Evolutionary conservation across 2,113 vertebrate species (phyloP).

Genomic region (Cebus imitator): DNA sequence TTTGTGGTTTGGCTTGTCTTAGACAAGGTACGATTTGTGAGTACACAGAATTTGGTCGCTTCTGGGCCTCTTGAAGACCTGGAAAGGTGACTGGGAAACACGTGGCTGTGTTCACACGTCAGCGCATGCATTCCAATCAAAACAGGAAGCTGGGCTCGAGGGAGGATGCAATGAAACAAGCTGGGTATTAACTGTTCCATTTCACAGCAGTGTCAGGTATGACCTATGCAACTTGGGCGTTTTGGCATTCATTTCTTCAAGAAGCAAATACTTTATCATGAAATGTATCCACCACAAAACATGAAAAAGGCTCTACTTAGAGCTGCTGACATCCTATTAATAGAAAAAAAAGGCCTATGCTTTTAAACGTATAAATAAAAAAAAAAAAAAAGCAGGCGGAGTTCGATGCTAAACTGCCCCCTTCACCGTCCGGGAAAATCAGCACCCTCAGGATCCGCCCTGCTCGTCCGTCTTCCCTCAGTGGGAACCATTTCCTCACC

Average conservation of each 20-base stretch:
- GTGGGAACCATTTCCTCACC: too few species aligned
- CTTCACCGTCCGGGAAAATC: accelerated
- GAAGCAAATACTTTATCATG: neutral
- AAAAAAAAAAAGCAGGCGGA: accelerated
- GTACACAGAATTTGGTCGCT: neutral
- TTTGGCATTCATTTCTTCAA: neutral
- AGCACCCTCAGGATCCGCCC: accelerated
- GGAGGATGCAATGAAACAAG: accelerated
- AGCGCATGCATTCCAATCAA: accelerated
- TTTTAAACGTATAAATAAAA: too few species aligned
- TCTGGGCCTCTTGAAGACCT: neutral
- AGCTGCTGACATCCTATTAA: neutral
- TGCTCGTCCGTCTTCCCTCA: accelerated
- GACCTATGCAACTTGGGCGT: accelerated
- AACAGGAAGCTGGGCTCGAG: accelerated
- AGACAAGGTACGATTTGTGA: neutral
- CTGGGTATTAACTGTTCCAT: accelerated
- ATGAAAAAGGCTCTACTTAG: neutral
- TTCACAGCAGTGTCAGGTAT: accelerated
- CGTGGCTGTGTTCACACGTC: accelerated
- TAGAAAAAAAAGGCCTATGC: accelerated
- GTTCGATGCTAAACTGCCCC: accelerated
- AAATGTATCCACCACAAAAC: neutral
- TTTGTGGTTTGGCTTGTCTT: neutral
- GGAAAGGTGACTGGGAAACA: neutral